Conservation (phyloP, 2,888 invertebrate species). For the Luperina testacea region DNA sequence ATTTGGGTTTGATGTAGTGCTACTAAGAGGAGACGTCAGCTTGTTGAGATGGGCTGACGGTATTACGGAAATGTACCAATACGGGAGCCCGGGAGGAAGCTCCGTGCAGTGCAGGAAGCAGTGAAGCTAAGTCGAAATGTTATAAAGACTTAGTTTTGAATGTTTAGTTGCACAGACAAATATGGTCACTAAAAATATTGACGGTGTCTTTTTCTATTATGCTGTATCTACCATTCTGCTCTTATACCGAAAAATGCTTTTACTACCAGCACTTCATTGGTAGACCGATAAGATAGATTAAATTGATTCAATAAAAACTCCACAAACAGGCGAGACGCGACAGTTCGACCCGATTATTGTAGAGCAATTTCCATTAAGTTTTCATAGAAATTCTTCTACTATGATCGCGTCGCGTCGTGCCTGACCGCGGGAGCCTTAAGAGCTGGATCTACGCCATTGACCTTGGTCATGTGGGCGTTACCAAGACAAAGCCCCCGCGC, state of each 20-base stretch:
- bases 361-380: neutral
- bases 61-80: constrained; percentile 47
- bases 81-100: constrained; percentile 3
- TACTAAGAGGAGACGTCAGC: constrained; percentile 33
- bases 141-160: neutral
- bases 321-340: neutral
- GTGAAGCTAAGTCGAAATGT: constrained; percentile 9
- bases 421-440: neutral
- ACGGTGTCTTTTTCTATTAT: neutral
- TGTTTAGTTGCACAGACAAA: neutral
- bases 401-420: neutral
- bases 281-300: neutral
- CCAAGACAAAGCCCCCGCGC: too few relatives aligned
- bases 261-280: neutral
- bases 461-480: too few relatives aligned
- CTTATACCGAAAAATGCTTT: neutral
- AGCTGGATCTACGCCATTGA: too few relatives aligned
- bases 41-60: constrained; percentile 45
- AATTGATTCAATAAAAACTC: neutral
- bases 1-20: constrained; percentile 34
- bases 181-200: neutral
- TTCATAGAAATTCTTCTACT: neutral
- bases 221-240: neutral
- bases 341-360: neutral
- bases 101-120: neutral